Evolutionary conservation across 2,797 vertebrate species (phyloP), one percentile per base, ranked within the genome.

Genomic region (Acanthurus lineatus): DNA sequence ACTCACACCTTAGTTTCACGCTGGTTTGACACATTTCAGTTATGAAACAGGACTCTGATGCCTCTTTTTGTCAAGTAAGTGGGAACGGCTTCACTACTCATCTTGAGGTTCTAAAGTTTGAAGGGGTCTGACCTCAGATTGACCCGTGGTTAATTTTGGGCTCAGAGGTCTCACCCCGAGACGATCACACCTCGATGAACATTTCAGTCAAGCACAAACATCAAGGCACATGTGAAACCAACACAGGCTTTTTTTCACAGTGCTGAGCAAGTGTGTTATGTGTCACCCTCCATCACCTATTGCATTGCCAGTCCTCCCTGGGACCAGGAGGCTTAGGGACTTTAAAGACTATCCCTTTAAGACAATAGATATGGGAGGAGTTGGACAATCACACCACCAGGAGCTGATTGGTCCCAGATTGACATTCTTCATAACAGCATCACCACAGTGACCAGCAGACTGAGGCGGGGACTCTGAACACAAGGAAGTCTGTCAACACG

Each of bases 361-460:
- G 92, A 94, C 93, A 94, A 93, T 87, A 61, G 63, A 32, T 5
- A 80, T 76, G 93, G 95, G 95, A 89, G 95, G 95, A 94, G 94
- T 88, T 78, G 28, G 78, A 76, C 83, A 84, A 91, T 96, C 95
- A 94, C 95, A 93, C 95, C 95, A 96, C 95, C 82, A 76, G 88
- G 66, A 80, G 54, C 87, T 89, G 88, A 94, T 92, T 94, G 93
- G 94, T 83, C 88, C 85, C 86, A 58, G 64, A 63, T 81, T 56
- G 79, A 58, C 88, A 89, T 86, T 92, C 81, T 80, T 91, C 79
- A 85, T 74, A 83, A 88, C 82, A 89, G 63, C 74, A 85, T 93
- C 84, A 69, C 60, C 77, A 86, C 40, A 22, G 79, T 66, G 79
- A 91, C 71, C 66, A 3, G 47, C 48, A 59, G 40, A 51, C 16